These are phyloP conservation scores for Amblyornis subalaris DNA, from an alignment of 2,113 vertebrate genomes.

Conservation along the genomic window DNA sequence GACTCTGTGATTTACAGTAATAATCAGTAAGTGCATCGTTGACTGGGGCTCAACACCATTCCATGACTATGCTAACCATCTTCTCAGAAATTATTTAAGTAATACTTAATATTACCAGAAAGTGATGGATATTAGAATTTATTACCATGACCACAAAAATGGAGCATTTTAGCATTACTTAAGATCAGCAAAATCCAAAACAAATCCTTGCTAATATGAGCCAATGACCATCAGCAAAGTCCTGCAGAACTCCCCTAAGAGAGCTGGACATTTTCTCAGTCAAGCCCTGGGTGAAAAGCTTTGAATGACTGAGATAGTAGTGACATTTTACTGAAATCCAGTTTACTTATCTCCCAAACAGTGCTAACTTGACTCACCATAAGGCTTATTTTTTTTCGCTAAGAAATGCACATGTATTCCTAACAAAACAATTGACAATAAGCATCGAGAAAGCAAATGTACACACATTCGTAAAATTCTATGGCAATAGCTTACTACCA, in stretches of 20 bases:
- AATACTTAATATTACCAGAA: background rate
- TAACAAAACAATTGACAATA: background rate
- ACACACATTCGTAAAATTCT: background rate
- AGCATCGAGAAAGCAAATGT: background rate
- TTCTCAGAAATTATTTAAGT: background rate
- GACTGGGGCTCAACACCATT: background rate
- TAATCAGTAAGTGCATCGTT: background rate
- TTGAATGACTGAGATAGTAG: background rate
- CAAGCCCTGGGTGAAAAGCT: background rate
- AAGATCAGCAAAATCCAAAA: background rate
- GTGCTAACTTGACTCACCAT: background rate
- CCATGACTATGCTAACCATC: background rate
- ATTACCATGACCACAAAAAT: background rate
- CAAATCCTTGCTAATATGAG: background rate
- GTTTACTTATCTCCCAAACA: background rate
- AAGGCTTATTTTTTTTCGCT: background rate
- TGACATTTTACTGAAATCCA: background rate
- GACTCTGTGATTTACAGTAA: background rate
- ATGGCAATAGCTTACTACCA: background rate
- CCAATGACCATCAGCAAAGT: background rate
- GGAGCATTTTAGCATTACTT: background rate
- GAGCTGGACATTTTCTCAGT: background rate
- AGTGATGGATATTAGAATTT: background rate
- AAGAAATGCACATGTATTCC: background rate
- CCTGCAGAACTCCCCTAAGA: background rate